Evolutionary conservation across 2,113 vertebrate genomes (phyloP).

Genomic region (Pitta sordida): DNA sequence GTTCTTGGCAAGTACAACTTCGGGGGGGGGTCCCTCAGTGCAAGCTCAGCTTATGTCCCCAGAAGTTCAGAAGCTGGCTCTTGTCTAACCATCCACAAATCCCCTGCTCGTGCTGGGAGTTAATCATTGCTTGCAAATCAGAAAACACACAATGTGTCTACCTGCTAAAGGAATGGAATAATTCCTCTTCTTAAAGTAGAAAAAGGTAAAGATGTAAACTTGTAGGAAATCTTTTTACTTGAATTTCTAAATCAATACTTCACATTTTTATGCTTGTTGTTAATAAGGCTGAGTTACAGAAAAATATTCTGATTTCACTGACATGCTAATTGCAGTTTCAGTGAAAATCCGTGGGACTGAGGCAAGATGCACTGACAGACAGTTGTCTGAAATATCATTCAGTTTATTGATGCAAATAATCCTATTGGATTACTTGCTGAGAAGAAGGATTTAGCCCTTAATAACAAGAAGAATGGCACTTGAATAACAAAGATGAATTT

Average conservation of each 20-base stretch:
- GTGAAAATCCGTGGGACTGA: background rate
- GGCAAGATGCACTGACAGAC: background rate
- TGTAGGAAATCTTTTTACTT: background rate
- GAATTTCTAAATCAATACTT: background rate
- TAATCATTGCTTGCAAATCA: background rate
- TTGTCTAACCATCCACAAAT: background rate
- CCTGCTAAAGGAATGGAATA: background rate
- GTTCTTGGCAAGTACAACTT: background rate
- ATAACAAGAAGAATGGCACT: background rate
- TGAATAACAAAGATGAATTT: background rate
- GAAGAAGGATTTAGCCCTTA: background rate
- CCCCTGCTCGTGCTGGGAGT: background rate
- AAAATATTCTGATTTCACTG: background rate
- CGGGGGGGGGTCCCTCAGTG: background rate
- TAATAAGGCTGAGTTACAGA: background rate
- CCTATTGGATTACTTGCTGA: background rate
- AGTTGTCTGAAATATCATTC: background rate
- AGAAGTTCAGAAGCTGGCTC: background rate
- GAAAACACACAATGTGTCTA: background rate
- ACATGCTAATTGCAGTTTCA: background rate
- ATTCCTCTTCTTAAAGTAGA: background rate
- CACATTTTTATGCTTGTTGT: background rate
- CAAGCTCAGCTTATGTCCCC: background rate
- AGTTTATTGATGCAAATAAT: conserved; percentile 12
- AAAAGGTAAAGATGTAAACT: background rate